Evolutionary conservation across 2,888 invertebrate species (phyloP).

Genomic region (Eupelmus urozonus): DNA sequence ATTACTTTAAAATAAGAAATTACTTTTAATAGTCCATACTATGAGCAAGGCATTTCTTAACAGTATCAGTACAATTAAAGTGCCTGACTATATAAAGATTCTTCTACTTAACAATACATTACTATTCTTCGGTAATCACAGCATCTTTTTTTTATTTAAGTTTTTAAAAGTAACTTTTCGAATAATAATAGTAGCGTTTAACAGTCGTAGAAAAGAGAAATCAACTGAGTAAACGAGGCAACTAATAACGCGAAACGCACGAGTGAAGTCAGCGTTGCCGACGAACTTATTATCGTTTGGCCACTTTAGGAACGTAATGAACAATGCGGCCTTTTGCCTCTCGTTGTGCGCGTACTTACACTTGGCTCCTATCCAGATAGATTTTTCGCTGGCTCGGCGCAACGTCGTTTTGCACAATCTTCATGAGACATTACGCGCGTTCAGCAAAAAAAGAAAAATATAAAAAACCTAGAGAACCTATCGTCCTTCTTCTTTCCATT

Average conservation of each 20-base stretch:
- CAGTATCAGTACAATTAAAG: conserved; percentile 38
- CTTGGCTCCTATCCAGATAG: conserved; percentile 60
- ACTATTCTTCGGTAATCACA: background rate
- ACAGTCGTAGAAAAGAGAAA: background rate
- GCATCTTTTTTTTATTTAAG: background rate
- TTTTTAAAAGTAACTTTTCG: background rate
- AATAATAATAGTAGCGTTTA: background rate
- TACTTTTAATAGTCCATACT: conserved; percentile 64
- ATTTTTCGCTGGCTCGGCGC: conserved; percentile 56
- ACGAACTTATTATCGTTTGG: conserved; percentile 59
- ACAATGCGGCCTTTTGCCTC: conserved; percentile 43
- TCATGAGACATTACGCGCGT: conserved; percentile 52
- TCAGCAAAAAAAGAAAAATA: background rate
- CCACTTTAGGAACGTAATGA: conserved; percentile 56
- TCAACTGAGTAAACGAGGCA: background rate
- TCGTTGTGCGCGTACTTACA: background rate
- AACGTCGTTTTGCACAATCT: conserved; percentile 56
- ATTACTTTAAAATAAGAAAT: conserved; percentile 34
- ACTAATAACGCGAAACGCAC: background rate
- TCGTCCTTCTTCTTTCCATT: conserved; percentile 17
- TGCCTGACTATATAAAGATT: background rate
- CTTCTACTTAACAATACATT: conserved; percentile 1
- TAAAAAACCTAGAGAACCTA: background rate
- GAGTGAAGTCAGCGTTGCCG: conserved; percentile 18
- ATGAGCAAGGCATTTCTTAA: conserved; percentile 72